phyloP scores from a whole-genome alignment of 2,888 invertebrate species.

The Clusia tigrina region DNA sequence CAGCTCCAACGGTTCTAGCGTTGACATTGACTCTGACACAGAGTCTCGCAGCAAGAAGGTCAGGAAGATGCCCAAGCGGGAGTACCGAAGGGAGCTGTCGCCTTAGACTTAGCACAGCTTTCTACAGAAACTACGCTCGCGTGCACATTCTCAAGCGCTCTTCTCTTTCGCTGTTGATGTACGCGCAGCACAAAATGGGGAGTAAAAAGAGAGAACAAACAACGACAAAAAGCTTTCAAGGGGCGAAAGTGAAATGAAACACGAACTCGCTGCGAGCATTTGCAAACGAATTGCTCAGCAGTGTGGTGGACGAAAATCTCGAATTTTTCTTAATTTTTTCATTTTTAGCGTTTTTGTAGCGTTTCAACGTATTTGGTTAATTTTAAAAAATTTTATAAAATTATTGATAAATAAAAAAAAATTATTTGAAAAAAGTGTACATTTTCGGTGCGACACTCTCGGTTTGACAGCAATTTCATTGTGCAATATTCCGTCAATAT shows the following conservation, averaged over 20 bases:
- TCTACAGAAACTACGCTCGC: not conserved
- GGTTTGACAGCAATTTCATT: too few species aligned
- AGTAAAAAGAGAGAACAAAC: not conserved
- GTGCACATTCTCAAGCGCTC: not conserved
- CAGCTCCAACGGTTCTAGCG: conserved; percentile 17
- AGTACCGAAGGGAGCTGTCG: not conserved
- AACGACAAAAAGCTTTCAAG: conserved; percentile 18
- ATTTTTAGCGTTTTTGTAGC: conserved; percentile 9
- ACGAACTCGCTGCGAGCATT: conserved; percentile 33
- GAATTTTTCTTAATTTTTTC: not conserved
- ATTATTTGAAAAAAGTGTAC: too few species aligned
- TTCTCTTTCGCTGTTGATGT: conserved; percentile 2
- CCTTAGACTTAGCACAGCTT: not conserved
- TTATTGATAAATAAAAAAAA: not conserved
- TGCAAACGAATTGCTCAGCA: conserved; percentile 41
- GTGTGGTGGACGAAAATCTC: conserved; percentile 34
- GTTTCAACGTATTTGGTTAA: not conserved
- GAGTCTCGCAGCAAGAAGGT: conserved; percentile 9
- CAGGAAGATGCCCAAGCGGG: not conserved
- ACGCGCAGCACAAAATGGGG: not conserved
- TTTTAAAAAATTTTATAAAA: not conserved
- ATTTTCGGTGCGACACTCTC: too few species aligned
- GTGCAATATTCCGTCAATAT: too few species aligned
- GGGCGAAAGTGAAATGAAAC: not conserved
- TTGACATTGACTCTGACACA: conserved; percentile 38